A percentile compares a stretch with the other conserved stretches of the same genome.
phyloP scores from a whole-genome alignment of 1,140 invertebrate genomes.

The Danaus plexippus region DNA sequence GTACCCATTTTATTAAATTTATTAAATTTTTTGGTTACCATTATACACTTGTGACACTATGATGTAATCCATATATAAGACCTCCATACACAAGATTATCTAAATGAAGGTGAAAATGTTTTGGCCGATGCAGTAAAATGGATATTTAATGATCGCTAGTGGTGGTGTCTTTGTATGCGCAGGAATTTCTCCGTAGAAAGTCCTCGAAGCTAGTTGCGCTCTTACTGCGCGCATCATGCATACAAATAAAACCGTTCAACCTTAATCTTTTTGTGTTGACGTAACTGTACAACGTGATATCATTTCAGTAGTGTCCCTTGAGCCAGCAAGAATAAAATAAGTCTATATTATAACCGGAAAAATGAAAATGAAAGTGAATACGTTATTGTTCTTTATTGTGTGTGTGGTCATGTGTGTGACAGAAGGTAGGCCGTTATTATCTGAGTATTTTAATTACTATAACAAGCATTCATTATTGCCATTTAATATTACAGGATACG shows the following conservation, averaged over 20 bases:
- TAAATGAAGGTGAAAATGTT: conserved; percentile 16
- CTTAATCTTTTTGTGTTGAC: conserved; percentile 44
- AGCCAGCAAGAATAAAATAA: conserved; percentile 38
- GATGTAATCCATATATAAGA: no score
- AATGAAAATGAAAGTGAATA: conserved; percentile 44
- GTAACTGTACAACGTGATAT: conserved; percentile 39
- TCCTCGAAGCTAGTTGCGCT: conserved; percentile 51
- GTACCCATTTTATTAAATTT: no score
- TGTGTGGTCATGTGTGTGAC: conserved; percentile 13
- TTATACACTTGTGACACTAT: no score
- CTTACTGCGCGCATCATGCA: conserved; percentile 49
- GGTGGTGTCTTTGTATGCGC: conserved; percentile 37
- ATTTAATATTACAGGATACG: conserved; percentile 9
- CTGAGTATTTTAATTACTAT: conserved; percentile 6
- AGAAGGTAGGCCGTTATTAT: conserved; percentile 28
- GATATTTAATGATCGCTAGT: conserved; percentile 37
- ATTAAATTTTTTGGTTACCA: no score
- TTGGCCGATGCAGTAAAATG: conserved; percentile 21
- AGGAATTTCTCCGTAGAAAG: conserved; percentile 66
- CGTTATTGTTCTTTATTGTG: conserved; percentile 31
- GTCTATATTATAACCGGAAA: conserved; percentile 23
- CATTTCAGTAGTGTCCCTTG: conserved; percentile 59
- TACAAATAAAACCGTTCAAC: conserved; percentile 53
- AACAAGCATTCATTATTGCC: background rate
- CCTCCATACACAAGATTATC: conserved; percentile 7